Evolutionary conservation across 1,140 invertebrate species (phyloP).

Genomic region (Orius insidiosus): DNA sequence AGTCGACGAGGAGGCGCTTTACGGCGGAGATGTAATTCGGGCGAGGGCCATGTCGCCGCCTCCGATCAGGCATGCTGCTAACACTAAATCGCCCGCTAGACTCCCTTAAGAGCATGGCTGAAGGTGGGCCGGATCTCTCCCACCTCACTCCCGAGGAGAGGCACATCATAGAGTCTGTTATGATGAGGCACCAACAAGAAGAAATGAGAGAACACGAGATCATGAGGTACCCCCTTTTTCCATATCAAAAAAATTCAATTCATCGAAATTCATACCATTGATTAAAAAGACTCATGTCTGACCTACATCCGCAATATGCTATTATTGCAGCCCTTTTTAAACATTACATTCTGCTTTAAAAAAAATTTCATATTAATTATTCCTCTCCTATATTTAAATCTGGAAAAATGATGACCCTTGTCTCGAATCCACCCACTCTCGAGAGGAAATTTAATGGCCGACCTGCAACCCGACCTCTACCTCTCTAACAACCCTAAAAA

Average conservation of each 20-base stretch:
- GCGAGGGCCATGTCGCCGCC: constrained; percentile 3
- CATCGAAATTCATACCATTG: too few species aligned
- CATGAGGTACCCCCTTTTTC: constrained; percentile 50
- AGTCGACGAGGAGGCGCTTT: neutral
- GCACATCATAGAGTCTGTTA: constrained; percentile 90
- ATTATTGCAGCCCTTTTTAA: too few species aligned
- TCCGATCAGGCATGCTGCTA: constrained; percentile 2
- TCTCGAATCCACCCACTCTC: too few species aligned
- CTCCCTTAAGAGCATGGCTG: constrained; percentile 14
- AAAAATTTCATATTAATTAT: too few species aligned
- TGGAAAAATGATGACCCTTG: too few species aligned
- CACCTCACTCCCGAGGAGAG: constrained; percentile 95
- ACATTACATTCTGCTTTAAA: too few species aligned
- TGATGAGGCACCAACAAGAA: constrained; percentile 90
- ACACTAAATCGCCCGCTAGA: neutral
- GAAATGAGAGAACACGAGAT: constrained; percentile 89
- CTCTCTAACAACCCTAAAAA: too few species aligned
- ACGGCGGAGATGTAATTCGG: neutral
- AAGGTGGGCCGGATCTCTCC: constrained; percentile 66
- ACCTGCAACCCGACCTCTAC: too few species aligned
- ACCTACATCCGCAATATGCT: too few species aligned
- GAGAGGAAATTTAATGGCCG: too few species aligned
- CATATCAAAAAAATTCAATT: neutral
- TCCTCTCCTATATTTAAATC: too few species aligned
- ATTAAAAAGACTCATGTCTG: too few species aligned